Base-by-base conservation (phyloP, 2,113 vertebrate genomes). In the Chamaea fasciata region DNA sequence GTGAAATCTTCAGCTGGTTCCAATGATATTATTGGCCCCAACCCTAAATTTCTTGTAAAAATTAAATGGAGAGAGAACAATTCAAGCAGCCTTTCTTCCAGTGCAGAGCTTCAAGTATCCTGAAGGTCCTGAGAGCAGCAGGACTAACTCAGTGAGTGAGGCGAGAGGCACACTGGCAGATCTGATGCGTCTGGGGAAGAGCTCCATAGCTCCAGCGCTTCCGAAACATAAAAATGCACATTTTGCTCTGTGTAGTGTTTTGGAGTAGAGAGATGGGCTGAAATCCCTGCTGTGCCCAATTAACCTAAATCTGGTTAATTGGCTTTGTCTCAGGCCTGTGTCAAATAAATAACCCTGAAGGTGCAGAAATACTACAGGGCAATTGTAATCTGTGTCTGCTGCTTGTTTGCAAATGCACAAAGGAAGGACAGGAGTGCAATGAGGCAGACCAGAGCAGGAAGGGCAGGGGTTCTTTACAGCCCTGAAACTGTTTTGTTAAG, bases 161-260 rank as follows among this genome's bases (percentile, higher is more conserved):
- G 2, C 24, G 70, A 50, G 41, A 24, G 82, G 26, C 19, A 39
- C 14, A 10, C 12, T 30, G 18, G 17, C 12, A 62, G 15, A 24
- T 11, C 50, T 30, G 23, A 33, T 19, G 18, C 39, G 24, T 14
- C 49, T 3, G 2, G 27, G 23, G 20, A 81, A 56, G 52, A 71
- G 4, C 24, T 71, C 14, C n/a, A 9, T 10, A 35, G 10, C 23
- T 62, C 14, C 42, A 68, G 47, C 21, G 21, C 35, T 35, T 33
- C 9, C 0, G 0, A 26, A 53, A 42, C 2, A 11, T 31, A 20
- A 78, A 87, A 87, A 8, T 8, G 4, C 16, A 23, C 9, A 7
- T 68, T 75, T 89, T 71, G 6, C 42, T 63, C 47, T 49, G 18
- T 37, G 23, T 52, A 28, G 52, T 31, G 13, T 49, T 87, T 41